Conservation (phyloP, 2,797 vertebrate species). For the Leuciscus waleckii region DNA sequence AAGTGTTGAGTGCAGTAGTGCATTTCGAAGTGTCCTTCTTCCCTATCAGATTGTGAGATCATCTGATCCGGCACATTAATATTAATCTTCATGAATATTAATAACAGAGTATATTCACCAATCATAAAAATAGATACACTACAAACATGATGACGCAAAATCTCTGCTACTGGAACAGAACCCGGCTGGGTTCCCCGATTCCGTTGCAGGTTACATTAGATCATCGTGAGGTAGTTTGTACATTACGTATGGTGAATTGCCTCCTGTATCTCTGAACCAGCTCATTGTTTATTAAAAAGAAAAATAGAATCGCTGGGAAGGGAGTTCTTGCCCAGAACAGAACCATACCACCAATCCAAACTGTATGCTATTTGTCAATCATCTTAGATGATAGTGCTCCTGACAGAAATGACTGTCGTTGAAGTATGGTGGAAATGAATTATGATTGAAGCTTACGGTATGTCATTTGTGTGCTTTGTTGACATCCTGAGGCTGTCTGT, state of each 20-base stretch:
- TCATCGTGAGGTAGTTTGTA: slow-evolving; percentile 12
- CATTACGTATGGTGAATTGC: slow-evolving; percentile 1
- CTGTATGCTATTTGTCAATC: too few species aligned
- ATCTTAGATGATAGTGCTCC: too few species aligned
- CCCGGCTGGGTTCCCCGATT: slow-evolving; percentile 3
- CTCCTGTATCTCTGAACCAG: not conserved
- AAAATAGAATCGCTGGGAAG: not conserved
- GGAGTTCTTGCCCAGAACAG: too few species aligned
- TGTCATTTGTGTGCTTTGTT: slow-evolving; percentile 27
- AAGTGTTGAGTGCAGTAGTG: slow-evolving; percentile 10
- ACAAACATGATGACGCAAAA: slow-evolving; percentile 22
- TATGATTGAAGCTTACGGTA: not conserved
- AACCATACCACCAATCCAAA: too few species aligned
- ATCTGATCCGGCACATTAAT: slow-evolving; percentile 53
- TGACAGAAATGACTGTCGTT: not conserved
- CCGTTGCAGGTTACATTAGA: not conserved
- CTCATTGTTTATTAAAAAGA: slow-evolving; percentile 2
- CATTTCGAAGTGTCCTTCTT: slow-evolving; percentile 42
- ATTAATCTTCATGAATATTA: slow-evolving; percentile 48
- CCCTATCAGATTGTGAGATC: slow-evolving; percentile 51
- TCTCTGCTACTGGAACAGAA: slow-evolving; percentile 16
- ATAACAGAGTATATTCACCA: slow-evolving; percentile 56
- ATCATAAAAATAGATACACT: slow-evolving; percentile 28
- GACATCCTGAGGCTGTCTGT: slow-evolving; percentile 26
- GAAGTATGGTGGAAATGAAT: not conserved